Conservation (phyloP, 2,113 vertebrate genomes). For the Heterotilapia buettikoferi region DNA sequence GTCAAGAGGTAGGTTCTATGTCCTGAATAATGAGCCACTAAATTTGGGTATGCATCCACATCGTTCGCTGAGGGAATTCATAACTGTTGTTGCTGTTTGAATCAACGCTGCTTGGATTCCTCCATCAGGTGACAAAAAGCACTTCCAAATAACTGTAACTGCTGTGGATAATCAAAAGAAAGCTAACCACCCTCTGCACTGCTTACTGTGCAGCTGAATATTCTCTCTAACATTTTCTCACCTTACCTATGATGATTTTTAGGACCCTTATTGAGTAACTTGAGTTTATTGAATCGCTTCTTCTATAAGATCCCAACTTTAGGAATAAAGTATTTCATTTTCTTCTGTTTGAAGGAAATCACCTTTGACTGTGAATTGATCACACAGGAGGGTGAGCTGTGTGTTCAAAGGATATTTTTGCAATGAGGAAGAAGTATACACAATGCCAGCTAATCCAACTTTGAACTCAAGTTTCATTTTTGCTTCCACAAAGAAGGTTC, state of each 20-base stretch:
- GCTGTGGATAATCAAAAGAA: neutral
- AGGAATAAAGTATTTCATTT: neutral
- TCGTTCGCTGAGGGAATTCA: neutral
- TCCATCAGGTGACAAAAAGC: neutral
- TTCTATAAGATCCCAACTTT: neutral
- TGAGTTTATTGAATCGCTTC: neutral
- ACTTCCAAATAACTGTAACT: neutral
- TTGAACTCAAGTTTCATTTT: neutral
- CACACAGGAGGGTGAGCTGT: neutral
- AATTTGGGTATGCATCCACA: neutral
- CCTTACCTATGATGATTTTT: neutral
- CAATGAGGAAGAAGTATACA: neutral
- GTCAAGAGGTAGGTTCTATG: neutral
- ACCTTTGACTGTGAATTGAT: neutral
- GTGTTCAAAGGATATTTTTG: neutral
- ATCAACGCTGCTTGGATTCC: neutral
- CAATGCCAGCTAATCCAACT: neutral
- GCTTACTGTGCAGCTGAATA: neutral
- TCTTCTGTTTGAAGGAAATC: neutral
- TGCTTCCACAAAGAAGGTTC: neutral
- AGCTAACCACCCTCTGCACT: neutral
- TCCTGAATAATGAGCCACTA: neutral
- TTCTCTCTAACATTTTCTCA: neutral
- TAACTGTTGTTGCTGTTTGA: neutral
- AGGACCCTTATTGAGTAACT: neutral